A percentile compares a stretch with the other conserved stretches of the same genome.
Conservation (phyloP, 2,888 invertebrate genomes). For the Nipponacmea schrenckii region DNA sequence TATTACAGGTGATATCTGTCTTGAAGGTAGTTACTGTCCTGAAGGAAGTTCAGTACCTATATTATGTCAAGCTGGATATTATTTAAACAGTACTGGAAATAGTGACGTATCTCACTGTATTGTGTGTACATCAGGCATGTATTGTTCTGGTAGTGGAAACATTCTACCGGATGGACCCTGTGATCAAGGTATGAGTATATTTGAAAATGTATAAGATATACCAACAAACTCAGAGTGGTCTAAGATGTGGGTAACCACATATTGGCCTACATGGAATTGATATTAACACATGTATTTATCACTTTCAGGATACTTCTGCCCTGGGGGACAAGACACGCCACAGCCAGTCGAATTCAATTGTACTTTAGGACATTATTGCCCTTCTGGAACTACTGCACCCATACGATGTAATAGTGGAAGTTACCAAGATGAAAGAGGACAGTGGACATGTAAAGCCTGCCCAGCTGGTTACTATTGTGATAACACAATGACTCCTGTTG, state of each 20-base stretch:
- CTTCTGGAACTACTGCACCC: conserved; percentile 48
- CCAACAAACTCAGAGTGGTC: no score
- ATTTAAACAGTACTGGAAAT: conserved; percentile 55
- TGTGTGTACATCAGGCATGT: conserved; percentile 48
- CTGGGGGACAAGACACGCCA: conserved; percentile 53
- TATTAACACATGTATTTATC: neutral
- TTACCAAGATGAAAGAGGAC: conserved; percentile 58
- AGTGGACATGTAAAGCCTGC: conserved; percentile 57
- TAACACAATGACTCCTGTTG: conserved; percentile 54
- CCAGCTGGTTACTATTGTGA: conserved; percentile 63
- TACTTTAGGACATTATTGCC: conserved; percentile 61
- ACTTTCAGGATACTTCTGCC: conserved; percentile 59
- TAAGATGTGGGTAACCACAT: no score
- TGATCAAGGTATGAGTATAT: conserved; percentile 13
- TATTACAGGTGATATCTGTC: conserved; percentile 56
- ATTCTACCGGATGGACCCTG: conserved; percentile 53
- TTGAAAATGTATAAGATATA: no score
- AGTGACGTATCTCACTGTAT: conserved; percentile 46
- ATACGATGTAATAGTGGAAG: conserved; percentile 51
- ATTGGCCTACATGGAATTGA: no score
- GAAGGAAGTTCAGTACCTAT: conserved; percentile 44
- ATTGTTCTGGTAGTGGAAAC: conserved; percentile 57
- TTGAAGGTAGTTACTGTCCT: conserved; percentile 55
- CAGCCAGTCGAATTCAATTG: conserved; percentile 56
- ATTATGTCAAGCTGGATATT: conserved; percentile 49